Percentiles rank a stretch among this genome's conserved stretches.
Evolutionary conservation across 2,113 vertebrate species (phyloP).

Genomic region (Oreotragus oreotragus): DNA sequence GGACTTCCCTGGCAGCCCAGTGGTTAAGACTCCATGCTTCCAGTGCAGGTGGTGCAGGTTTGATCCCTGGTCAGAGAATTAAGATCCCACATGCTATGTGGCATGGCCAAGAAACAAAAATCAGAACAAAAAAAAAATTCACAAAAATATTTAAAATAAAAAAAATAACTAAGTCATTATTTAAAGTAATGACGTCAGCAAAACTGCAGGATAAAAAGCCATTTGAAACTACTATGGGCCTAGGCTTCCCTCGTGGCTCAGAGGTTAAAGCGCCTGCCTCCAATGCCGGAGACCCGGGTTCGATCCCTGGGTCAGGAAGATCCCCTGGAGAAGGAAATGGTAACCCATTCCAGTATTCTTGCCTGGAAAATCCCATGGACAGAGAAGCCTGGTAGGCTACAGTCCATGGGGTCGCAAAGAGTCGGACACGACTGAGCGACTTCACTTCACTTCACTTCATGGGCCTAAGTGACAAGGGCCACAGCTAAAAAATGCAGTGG

Average conservation of each 20-base stretch:
- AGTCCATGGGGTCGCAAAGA: too few species aligned
- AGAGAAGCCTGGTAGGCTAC: too few species aligned
- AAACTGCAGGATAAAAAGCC: constrained; percentile 8
- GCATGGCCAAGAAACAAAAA: background rate
- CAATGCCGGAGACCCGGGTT: too few species aligned
- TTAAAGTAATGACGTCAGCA: background rate
- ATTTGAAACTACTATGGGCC: background rate
- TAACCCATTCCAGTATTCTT: too few species aligned
- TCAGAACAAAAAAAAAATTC: background rate
- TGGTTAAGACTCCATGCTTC: background rate
- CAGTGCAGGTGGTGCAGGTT: background rate
- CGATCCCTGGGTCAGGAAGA: too few species aligned
- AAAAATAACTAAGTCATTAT: background rate
- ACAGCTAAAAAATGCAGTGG: constrained; percentile 3
- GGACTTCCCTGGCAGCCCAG: background rate
- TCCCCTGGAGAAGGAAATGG: too few species aligned
- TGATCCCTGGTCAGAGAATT: background rate
- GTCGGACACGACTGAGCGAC: too few species aligned
- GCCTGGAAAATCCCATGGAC: too few species aligned
- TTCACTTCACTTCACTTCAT: too few species aligned
- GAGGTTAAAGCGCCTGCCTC: too few species aligned
- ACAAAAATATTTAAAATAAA: background rate
- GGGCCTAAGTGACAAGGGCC: background rate
- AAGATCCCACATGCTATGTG: background rate
- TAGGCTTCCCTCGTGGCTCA: too few species aligned